These are phyloP conservation scores for Madoqua kirkii DNA, from an alignment of 2,113 vertebrate genomes.

Conservation along the genomic window DNA sequence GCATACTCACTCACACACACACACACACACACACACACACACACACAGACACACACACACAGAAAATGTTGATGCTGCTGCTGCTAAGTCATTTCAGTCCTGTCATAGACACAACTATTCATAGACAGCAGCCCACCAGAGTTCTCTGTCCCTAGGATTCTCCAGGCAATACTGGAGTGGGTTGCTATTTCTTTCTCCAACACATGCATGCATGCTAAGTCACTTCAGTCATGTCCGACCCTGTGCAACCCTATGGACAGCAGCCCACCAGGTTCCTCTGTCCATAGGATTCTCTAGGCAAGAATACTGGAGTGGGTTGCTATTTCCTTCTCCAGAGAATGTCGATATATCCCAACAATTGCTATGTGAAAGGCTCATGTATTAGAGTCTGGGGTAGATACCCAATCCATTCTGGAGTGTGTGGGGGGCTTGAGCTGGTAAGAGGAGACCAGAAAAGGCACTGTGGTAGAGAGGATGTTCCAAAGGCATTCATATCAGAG, in stretches of 20 bases:
- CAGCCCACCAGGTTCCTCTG: no score
- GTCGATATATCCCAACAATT: not conserved
- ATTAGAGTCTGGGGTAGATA: not conserved
- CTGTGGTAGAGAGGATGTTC: not conserved
- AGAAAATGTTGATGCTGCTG: not conserved
- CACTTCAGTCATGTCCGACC: no score
- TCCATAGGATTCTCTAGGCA: no score
- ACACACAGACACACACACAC: not conserved
- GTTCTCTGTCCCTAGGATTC: not conserved
- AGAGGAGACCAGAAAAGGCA: not conserved
- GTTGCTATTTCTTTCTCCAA: not conserved
- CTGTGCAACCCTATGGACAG: no score
- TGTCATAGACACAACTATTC: not conserved
- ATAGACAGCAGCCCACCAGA: not conserved
- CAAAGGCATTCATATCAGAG: not conserved
- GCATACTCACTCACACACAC: not conserved
- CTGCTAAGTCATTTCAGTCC: not conserved
- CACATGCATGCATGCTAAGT: no score
- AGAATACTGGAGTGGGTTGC: no score
- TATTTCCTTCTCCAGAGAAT: not conserved
- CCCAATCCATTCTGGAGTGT: rapidly evolving
- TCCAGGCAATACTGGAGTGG: not conserved
- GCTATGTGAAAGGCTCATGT: not conserved
- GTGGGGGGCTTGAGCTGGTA: rapidly evolving
- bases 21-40: no score